A percentile compares a stretch with the other conserved stretches of the same genome.
phyloP scores from a whole-genome alignment of 2,888 invertebrate genomes.

The Drosophila subsilvestris region DNA sequence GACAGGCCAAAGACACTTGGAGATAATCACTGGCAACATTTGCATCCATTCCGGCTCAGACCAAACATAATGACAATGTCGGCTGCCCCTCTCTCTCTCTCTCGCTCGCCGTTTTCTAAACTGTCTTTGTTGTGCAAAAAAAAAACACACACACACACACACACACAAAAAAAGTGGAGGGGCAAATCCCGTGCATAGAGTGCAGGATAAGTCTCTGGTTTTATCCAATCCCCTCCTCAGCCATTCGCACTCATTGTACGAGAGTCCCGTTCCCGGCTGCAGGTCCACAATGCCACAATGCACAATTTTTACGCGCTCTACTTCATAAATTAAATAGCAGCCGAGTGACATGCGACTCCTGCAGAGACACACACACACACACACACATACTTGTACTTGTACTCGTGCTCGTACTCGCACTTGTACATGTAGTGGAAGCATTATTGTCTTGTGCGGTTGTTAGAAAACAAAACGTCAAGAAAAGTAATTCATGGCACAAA shows the following conservation, averaged over 20 bases:
- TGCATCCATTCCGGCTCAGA: slow-evolving; percentile 37
- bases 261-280: slow-evolving; percentile 31
- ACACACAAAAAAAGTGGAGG: slow-evolving; percentile 9
- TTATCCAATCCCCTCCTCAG: slow-evolving; percentile 14
- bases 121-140: slow-evolving; percentile 65
- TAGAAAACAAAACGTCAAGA: slow-evolving; percentile 76
- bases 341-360: slow-evolving; percentile 24
- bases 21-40: slow-evolving; percentile 46
- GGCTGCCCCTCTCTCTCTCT: slow-evolving; percentile 40
- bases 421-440: background rate
- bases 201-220: slow-evolving; percentile 61
- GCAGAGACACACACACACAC: slow-evolving; percentile 44
- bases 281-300: slow-evolving; percentile 67
- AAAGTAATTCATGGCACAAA: slow-evolving; percentile 74
- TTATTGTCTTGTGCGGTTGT: slow-evolving; percentile 74
- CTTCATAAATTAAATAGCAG: slow-evolving; percentile 81
- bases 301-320: slow-evolving; percentile 82
- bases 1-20: slow-evolving; percentile 18
- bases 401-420: background rate
- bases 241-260: slow-evolving; percentile 32
- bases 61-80: slow-evolving; percentile 42
- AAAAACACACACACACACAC: background rate
- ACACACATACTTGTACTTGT: too few relatives aligned
- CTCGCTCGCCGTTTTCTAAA: slow-evolving; percentile 64
- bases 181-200: slow-evolving; percentile 59